Conservation (phyloP, 2,797 vertebrate genomes). For the Hephaestus fuliginosus region DNA sequence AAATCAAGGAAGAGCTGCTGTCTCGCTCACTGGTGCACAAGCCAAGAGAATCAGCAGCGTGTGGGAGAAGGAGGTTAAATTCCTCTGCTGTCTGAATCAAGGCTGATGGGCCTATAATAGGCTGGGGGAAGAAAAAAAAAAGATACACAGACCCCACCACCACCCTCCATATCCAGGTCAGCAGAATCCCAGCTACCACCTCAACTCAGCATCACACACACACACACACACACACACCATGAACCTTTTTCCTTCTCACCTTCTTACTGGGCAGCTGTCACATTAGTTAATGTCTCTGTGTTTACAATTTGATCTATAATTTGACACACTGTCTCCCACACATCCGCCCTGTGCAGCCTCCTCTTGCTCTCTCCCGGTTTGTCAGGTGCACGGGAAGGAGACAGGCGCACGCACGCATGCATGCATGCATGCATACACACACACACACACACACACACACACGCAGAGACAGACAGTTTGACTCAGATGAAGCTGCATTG, state of each 20-base stretch:
- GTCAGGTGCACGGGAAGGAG: conserved; percentile 69
- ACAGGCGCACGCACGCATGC: not conserved
- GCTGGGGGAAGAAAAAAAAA: conserved; percentile 14
- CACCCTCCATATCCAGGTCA: conserved; percentile 61
- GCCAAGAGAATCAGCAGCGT: conserved; percentile 13
- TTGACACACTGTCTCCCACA: conserved; percentile 67
- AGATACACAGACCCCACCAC: conserved; percentile 18
- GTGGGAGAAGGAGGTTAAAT: conserved; percentile 61
- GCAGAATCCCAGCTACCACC: conserved; percentile 57
- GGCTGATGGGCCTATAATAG: conserved; percentile 45
- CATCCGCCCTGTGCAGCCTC: conserved; percentile 59
- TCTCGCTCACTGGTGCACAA: not conserved
- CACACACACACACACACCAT: not conserved
- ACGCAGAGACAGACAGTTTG: not conserved
- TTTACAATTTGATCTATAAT: conserved; percentile 55
- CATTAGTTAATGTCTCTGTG: conserved; percentile 39
- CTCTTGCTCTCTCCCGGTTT: conserved; percentile 48
- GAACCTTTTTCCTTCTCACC: not conserved
- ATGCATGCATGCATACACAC: not conserved
- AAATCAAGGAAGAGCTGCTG: not conserved
- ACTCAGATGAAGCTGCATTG: not conserved
- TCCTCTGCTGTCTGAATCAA: conserved; percentile 56
- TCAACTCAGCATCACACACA: conserved; percentile 34
- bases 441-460: not conserved
- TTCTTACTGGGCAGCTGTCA: conserved; percentile 46